These are phyloP conservation scores for Bufo gargarizans DNA, from an alignment of 2,113 vertebrate species.

Conservation along the genomic window DNA sequence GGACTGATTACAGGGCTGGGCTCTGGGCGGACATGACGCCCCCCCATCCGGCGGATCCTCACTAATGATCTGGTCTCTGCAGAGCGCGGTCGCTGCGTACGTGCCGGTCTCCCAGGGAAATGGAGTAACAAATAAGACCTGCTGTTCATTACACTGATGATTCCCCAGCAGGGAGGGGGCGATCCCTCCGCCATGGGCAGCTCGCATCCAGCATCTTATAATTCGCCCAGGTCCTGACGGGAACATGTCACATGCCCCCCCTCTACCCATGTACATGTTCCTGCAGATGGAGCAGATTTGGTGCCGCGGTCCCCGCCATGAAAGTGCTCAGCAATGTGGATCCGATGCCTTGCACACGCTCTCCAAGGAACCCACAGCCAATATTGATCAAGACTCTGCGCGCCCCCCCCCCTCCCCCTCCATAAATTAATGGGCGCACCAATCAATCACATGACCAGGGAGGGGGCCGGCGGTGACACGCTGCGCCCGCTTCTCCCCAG, in stretches of 20 bases:
- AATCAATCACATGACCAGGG: conserved; percentile 35
- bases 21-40: background rate
- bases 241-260: background rate
- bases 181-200: conserved; percentile 20
- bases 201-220: conserved; percentile 16
- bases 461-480: background rate
- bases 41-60: background rate
- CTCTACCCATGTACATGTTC: background rate
- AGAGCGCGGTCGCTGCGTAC: conserved; percentile 30
- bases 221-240: background rate
- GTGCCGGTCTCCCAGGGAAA: conserved; percentile 43
- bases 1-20: no score
- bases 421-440: conserved; percentile 30
- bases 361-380: conserved; percentile 27
- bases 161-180: conserved; percentile 22
- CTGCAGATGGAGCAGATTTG: conserved; percentile 10
- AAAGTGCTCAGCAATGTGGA: background rate
- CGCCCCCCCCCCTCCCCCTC: conserved; percentile 19
- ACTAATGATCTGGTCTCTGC: conserved; percentile 47
- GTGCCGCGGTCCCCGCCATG: background rate
- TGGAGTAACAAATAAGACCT: conserved; percentile 50
- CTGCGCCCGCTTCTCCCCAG: background rate
- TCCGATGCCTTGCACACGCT: background rate
- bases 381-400: conserved; percentile 35
- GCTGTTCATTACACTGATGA: conserved; percentile 50